Conservation (phyloP, 2,888 invertebrate species). For the Bhutanitis thaidina region DNA sequence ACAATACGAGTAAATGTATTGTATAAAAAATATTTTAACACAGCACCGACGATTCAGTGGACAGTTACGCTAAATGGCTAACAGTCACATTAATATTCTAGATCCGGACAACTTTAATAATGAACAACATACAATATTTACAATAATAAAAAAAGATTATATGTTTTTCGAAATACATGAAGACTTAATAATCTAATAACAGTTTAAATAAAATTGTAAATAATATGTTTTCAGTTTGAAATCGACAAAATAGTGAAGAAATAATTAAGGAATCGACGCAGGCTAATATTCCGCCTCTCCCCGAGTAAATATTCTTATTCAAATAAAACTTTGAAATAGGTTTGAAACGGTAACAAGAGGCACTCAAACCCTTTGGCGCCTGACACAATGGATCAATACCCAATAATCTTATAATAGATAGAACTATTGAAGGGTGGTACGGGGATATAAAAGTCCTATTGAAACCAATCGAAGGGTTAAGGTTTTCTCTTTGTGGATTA, state of each 20-base stretch:
- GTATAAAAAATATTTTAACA: no score
- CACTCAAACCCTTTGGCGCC: conserved; percentile 69
- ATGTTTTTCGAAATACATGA: no score
- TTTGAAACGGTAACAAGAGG: conserved; percentile 46
- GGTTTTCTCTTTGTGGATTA: conserved; percentile 31
- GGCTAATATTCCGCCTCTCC: conserved; percentile 20
- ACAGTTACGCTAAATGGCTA: no score
- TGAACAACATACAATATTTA: no score
- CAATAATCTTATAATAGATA: conserved; percentile 74
- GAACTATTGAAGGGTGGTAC: conserved; percentile 39
- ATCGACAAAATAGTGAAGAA: background rate
- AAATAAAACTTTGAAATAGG: conserved; percentile 30
- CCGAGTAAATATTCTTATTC: conserved; percentile 8
- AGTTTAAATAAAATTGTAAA: no score
- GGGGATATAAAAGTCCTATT: conserved; percentile 39
- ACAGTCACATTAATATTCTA: no score
- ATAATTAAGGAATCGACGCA: background rate
- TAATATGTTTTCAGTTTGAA: no score
- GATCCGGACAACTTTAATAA: no score
- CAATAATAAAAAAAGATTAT: no score
- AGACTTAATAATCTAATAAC: no score
- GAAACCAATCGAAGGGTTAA: conserved; percentile 45
- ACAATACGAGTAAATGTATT: no score
- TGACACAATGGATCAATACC: conserved; percentile 69
- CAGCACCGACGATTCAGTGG: no score